Conservation (phyloP, 1,140 invertebrate species). For the Choristoneura fumiferana region DNA sequence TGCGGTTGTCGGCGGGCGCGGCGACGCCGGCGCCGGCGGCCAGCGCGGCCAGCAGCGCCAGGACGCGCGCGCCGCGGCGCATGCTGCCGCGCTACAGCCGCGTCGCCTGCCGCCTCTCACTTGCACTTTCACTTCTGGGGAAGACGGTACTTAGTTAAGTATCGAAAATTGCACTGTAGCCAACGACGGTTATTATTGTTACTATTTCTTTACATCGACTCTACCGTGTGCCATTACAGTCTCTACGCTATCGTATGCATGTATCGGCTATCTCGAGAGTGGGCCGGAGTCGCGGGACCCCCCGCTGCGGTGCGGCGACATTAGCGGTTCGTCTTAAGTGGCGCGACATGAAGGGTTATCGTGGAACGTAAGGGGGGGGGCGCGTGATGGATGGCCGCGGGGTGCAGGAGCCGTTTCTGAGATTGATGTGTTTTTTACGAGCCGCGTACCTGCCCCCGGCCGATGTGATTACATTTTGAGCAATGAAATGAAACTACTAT, state of each 20-base stretch:
- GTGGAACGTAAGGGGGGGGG: slow-evolving; percentile 1
- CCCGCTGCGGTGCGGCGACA: not conserved
- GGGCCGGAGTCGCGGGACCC: too few relatives aligned
- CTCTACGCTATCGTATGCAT: too few relatives aligned
- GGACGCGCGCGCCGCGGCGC: slow-evolving; percentile 19
- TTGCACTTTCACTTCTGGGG: too few relatives aligned
- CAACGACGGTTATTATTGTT: too few relatives aligned
- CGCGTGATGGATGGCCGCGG: slow-evolving; percentile 20
- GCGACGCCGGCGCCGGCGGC: not conserved
- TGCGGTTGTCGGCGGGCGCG: too few relatives aligned
- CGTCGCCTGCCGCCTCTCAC: not conserved
- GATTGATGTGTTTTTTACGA: slow-evolving; percentile 32
- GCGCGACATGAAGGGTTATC: slow-evolving; percentile 7
- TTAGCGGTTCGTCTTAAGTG: slow-evolving; percentile 11
- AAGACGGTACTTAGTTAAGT: too few relatives aligned
- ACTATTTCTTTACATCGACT: too few relatives aligned
- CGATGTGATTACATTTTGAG: not conserved
- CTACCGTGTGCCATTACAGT: too few relatives aligned
- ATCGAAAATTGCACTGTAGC: too few relatives aligned
- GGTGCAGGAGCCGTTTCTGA: slow-evolving; percentile 18
- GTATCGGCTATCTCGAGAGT: too few relatives aligned
- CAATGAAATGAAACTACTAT: slow-evolving; percentile 13
- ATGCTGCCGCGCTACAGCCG: slow-evolving; percentile 18
- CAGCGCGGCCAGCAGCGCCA: not conserved
- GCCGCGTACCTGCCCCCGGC: slow-evolving; percentile 12